These are phyloP conservation scores for Corvus hawaiiensis DNA, from an alignment of 2,113 vertebrate genomes.

Conservation along the genomic window DNA sequence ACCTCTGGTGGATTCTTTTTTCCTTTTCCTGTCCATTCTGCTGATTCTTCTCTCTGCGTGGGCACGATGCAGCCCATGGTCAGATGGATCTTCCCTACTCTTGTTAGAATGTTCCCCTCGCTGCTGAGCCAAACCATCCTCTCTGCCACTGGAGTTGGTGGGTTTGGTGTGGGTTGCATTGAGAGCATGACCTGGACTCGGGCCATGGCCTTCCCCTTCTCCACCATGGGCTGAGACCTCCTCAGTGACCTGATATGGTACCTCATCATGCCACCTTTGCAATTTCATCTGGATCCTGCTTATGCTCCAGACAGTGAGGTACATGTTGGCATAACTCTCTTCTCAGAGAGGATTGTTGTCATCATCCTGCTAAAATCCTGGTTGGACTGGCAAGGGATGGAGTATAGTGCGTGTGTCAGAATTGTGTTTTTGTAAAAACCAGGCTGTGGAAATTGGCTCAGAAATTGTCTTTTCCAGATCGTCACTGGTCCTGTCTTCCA, in stretches of 20 bases:
- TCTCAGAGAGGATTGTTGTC: background rate
- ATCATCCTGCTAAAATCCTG: background rate
- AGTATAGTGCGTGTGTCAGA: background rate
- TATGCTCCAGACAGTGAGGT: background rate
- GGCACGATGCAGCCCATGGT: fast-evolving
- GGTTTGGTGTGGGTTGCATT: background rate
- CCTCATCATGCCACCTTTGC: background rate
- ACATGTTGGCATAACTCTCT: background rate
- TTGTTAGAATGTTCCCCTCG: background rate
- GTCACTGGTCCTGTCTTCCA: background rate
- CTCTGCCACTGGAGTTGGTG: background rate
- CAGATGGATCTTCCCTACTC: background rate
- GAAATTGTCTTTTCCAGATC: background rate
- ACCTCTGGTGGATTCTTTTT: background rate
- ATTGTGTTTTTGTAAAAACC: background rate
- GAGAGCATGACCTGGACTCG: fast-evolving
- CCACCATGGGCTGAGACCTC: background rate
- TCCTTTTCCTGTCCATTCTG: background rate
- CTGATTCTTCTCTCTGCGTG: fast-evolving
- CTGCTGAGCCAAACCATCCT: background rate
- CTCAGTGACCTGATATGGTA: background rate
- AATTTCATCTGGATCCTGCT: background rate
- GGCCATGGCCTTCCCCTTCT: background rate
- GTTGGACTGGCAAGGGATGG: background rate
- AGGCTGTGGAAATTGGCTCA: background rate